Evolutionary conservation across 2,113 vertebrate species (phyloP).

Genomic region (Pitta sordida): DNA sequence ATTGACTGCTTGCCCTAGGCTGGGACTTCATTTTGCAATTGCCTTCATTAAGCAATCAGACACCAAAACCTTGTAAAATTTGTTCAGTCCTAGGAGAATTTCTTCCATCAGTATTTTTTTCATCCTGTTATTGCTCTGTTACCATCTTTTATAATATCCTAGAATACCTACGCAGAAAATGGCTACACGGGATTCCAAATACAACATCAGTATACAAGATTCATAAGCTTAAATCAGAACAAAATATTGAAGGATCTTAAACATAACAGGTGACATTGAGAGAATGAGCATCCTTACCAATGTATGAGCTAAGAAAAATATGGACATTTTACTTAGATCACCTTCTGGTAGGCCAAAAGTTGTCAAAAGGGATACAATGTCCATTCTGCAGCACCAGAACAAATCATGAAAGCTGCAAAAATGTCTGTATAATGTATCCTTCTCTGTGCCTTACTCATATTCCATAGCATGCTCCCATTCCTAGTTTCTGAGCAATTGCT

Average conservation of each 20-base stretch:
- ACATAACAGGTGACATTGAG: neutral
- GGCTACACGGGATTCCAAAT: neutral
- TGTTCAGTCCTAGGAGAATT: neutral
- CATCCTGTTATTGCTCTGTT: neutral
- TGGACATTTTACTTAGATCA: neutral
- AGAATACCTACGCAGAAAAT: neutral
- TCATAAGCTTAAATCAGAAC: neutral
- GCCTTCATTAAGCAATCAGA: neutral
- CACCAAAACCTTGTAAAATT: neutral
- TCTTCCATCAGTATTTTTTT: neutral
- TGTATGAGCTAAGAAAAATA: neutral
- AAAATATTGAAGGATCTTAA: neutral
- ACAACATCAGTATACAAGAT: neutral
- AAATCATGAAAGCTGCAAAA: neutral
- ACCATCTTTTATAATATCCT: neutral
- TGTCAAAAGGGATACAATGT: neutral
- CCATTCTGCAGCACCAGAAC: neutral
- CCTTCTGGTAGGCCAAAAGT: neutral
- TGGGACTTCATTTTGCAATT: neutral
- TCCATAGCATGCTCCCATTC: neutral
- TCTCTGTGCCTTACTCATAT: neutral
- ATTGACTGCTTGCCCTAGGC: neutral
- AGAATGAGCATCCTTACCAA: neutral
- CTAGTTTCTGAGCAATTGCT: neutral
- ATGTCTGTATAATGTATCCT: neutral